Percentiles rank a stretch among this genome's conserved stretches.
Conservation (phyloP, 2,797 vertebrate species). For the Uromys caudimaculatus region DNA sequence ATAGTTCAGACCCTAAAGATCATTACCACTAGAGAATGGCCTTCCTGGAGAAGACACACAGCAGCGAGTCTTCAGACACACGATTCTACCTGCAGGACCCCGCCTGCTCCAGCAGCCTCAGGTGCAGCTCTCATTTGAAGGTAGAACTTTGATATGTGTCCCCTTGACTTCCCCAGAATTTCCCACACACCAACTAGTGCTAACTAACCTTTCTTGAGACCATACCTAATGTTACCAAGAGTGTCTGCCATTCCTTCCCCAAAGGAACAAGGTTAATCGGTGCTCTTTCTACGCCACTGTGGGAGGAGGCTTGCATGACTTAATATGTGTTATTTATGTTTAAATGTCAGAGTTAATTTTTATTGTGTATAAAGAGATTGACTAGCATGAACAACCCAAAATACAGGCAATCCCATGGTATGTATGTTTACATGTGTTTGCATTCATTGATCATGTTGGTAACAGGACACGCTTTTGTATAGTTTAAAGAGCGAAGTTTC, state of each 20-base stretch:
- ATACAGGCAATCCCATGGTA: background rate
- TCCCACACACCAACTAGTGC: background rate
- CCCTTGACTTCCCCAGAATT: background rate
- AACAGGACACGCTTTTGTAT: background rate
- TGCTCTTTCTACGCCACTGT: background rate
- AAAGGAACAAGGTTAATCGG: background rate
- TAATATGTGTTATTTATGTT: background rate
- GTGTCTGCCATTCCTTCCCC: background rate
- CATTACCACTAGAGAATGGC: background rate
- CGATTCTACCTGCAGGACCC: background rate
- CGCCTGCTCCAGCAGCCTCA: background rate
- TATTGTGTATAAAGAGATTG: background rate
- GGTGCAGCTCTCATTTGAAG: background rate
- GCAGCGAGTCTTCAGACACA: background rate
- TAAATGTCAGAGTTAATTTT: background rate
- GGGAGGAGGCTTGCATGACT: background rate
- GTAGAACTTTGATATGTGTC: background rate
- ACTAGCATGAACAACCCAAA: background rate
- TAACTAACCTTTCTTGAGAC: background rate
- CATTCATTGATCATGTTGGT: background rate
- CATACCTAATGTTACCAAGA: background rate
- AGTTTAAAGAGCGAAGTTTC: conserved; percentile 38
- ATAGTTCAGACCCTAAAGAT: background rate
- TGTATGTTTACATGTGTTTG: background rate
- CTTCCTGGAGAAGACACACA: fast-evolving